These are phyloP conservation scores for Tyria jacobaeae DNA, from an alignment of 2,888 invertebrate genomes.

Conservation along the genomic window DNA sequence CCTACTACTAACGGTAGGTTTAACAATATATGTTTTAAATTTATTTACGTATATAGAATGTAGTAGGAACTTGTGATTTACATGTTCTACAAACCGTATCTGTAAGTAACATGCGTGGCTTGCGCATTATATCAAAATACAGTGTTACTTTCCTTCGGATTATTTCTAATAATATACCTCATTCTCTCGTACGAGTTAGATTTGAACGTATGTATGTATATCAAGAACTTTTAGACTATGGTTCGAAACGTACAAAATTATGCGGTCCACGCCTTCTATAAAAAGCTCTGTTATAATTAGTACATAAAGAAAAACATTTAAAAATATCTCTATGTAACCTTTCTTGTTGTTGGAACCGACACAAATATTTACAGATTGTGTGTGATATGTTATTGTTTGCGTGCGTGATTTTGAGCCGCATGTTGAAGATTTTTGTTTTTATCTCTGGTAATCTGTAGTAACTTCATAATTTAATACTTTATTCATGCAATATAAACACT, in stretches of 20 bases:
- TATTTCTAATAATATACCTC: not conserved
- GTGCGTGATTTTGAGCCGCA: not conserved
- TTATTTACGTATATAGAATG: too few relatives aligned
- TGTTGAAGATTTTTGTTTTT: not conserved
- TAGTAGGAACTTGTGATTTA: not conserved
- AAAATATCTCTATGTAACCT: constrained; percentile 12
- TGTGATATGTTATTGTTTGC: constrained; percentile 6
- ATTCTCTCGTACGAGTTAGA: not conserved
- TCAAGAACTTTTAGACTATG: not conserved
- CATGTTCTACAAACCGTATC: not conserved
- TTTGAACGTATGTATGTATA: constrained; percentile 1
- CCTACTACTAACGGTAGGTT: too few relatives aligned
- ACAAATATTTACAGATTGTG: constrained; percentile 14
- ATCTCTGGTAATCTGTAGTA: too few relatives aligned
- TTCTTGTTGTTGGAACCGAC: constrained; percentile 13
- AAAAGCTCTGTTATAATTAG: constrained; percentile 17
- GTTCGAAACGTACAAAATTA: constrained; percentile 1
- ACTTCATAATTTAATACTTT: too few relatives aligned
- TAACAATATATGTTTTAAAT: too few relatives aligned
- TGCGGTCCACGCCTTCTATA: constrained; percentile 16
- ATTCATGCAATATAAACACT: too few relatives aligned
- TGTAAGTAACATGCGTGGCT: too few relatives aligned
- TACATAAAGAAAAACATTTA: constrained; percentile 6
- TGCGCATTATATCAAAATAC: not conserved
- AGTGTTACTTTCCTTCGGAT: not conserved